phyloP scores from a whole-genome alignment of 1,140 invertebrate species.

The Maconellicoccus hirsutus region DNA sequence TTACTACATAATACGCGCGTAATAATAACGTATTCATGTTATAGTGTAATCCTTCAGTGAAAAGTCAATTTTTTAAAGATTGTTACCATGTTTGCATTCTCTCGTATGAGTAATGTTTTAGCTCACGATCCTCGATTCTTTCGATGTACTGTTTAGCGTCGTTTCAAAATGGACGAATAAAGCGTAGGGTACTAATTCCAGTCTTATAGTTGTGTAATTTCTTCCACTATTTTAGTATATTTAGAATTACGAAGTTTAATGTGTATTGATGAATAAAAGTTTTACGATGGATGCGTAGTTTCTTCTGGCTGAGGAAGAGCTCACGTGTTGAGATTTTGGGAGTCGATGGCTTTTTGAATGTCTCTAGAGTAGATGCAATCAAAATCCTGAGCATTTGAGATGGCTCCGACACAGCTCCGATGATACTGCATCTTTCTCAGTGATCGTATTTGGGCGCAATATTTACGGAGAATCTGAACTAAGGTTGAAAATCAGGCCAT shows the following conservation, averaged over 20 bases:
- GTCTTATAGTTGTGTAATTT: background rate
- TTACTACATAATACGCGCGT: too few species aligned
- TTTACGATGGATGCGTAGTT: background rate
- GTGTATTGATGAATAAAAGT: background rate
- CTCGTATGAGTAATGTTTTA: background rate
- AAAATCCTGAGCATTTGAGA: too few species aligned
- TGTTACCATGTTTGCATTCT: background rate
- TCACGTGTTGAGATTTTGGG: too few species aligned
- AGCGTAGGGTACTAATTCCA: background rate
- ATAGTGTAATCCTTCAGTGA: conserved; percentile 2
- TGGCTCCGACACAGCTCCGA: too few species aligned
- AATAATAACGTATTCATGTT: too few species aligned
- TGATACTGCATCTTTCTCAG: too few species aligned
- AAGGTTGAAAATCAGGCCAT: too few species aligned
- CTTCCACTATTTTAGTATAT: conserved; percentile 6
- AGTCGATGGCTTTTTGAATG: too few species aligned
- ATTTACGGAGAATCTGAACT: too few species aligned
- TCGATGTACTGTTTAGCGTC: background rate
- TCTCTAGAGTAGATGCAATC: too few species aligned
- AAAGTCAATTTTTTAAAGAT: background rate
- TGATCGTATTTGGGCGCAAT: too few species aligned
- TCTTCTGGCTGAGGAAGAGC: too few species aligned
- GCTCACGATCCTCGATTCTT: background rate
- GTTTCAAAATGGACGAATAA: background rate
- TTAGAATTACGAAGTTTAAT: background rate